Base-by-base conservation (phyloP, 2,888 invertebrate genomes). In the Lypha dubia region DNA sequence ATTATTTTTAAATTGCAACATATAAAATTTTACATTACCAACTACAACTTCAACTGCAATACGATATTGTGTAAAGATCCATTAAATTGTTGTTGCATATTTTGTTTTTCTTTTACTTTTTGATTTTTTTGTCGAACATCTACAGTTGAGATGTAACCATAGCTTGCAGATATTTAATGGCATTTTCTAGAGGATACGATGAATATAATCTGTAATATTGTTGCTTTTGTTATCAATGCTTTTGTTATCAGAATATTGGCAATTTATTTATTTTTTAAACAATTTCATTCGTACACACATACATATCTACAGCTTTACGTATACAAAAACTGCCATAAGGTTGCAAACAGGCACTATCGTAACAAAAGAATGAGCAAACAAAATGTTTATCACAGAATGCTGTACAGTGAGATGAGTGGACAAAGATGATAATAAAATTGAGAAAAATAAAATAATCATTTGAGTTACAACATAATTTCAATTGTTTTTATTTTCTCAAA, bases 221-320 rank as follows among this genome's bases (percentile, higher is more conserved):
- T 53, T 62, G 24, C 11, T 38, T 11, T 68, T 67, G n/a, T 38
- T 68, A 38, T 32, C 51, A 60, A 62, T 75, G n/a, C n/a, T n/a
- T n/a, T n/a, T n/a, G 22, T 44, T 22, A 53, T 51, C n/a, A 20
- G 20, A 60, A 68, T 68, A 77, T 77, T 77, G 77, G 49, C 62
- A 71, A 79, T 65, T 65, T 71, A 62, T 62, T 56, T 49, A 22
- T 46, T 24, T 62, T 20, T 51, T 28, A 63, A 15, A 63, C 13
- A 51, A 28, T 15, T 22, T 20, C 20, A 41, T 41, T 49, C 46
- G 17, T 11, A 17, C 17, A 62, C 13, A 63, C 32, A 38, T 13
- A 38, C 1, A 13, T 11, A 38, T 7, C 3, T 1, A 38, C 8
- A 38, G 9, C 7, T 1, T 1, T 11, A 22, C 15, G 13, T 13